Evolutionary conservation across 2,888 invertebrate species (phyloP), one percentile per base, ranked within the genome.

Genomic region (Diadromus collaris): DNA sequence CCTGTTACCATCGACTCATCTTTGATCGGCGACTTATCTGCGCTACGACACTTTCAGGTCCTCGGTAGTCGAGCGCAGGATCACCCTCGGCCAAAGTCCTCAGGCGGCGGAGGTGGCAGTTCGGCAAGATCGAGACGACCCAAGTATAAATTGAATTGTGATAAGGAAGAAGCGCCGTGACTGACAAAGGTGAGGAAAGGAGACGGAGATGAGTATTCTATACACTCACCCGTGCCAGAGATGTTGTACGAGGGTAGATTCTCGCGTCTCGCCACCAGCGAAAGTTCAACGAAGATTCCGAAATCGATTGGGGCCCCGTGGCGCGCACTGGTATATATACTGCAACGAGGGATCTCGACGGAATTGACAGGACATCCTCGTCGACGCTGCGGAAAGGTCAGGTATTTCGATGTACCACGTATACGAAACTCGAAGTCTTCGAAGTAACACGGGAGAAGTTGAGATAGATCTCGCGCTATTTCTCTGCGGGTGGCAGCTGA

Each of bases 271-370:
- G 58, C 41, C 41, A 13, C 16, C 44, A 68, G 7, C 27, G 68
- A 75, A 75, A 75, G 68, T 75, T 75, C 61, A 32, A 32, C 68
- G 61, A 63, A 60, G 68, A 75, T 75, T 56, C 48, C 48, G 19
- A 68, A 75, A 63, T 75, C 68, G 74, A 68, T 75, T 68, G 74
- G 61, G 64, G n/a, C 51, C 64, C 24, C 16, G 32, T 16, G 9
- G 44, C 21, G 21, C 19, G 44, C 21, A 44, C 7, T n/a, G 60
- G 24, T 27, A 75, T 51, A 61, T 24, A 74, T 38, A 61, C 46
- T 27, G 34, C 61, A 38, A n/a, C 24, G 34, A 51, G 51, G n/a
- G 58, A 65, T 60, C 73, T 58, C 27, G 24, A 32, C 7, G 58
- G 24, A 70, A 70, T 70, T 60, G 60, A 54, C 46, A 67, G 46